These are phyloP conservation scores for Saguinus imperator DNA, from an alignment of 2,113 vertebrate species.

Conservation along the genomic window DNA sequence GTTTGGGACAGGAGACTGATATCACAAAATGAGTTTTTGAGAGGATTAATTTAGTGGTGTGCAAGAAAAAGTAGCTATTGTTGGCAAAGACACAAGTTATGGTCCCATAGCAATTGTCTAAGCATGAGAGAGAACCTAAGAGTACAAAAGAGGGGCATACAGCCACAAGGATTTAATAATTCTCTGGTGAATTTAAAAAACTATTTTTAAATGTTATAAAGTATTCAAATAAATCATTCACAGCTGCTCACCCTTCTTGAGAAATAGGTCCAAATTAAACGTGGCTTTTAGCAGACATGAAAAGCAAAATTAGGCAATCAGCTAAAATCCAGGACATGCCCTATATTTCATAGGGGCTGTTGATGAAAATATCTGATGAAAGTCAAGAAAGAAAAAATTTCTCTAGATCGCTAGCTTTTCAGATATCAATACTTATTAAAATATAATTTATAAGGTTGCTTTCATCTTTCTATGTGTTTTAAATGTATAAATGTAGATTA, in stretches of 20 bases:
- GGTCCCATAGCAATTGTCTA: conserved; percentile 9
- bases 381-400: neutral
- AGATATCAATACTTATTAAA: conserved; percentile 5
- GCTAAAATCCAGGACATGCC: neutral
- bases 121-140: neutral
- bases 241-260: conserved; percentile 50
- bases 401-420: neutral
- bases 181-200: conserved; percentile 59
- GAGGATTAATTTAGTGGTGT: neutral
- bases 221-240: conserved; percentile 62
- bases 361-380: conserved; percentile 24
- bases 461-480: conserved; percentile 15
- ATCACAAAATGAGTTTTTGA: neutral
- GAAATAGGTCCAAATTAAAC: conserved; percentile 57
- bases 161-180: conserved; percentile 58
- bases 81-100: conserved; percentile 10
- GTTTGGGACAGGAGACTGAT: neutral
- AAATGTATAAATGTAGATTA: neutral
- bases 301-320: conserved; percentile 38
- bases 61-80: conserved; percentile 43
- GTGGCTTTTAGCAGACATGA: conserved; percentile 36
- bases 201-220: conserved; percentile 55
- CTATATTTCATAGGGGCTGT: conserved; percentile 2
- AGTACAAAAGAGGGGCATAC: conserved; percentile 4
- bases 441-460: neutral